Evolutionary conservation across 2,113 vertebrate species (phyloP), one percentile per base, ranked within the genome.

Genomic region (Morone chrysops): DNA sequence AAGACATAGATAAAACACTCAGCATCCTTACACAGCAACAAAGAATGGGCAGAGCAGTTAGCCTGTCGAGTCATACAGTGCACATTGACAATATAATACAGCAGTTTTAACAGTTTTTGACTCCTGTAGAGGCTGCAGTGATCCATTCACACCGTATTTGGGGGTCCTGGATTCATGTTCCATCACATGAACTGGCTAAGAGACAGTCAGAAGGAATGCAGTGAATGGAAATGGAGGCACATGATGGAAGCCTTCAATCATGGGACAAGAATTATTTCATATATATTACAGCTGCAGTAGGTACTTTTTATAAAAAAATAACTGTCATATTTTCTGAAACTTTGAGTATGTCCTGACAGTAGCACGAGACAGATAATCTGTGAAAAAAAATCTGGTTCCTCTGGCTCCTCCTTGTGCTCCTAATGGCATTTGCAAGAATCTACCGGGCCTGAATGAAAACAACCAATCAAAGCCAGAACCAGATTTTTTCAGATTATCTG

Each of bases 71-170:
- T 59, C 75, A 71, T 69, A 65, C 82, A 91, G 80, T 87, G 89
- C 70, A 86, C 70, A 80, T 0, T 25, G 43, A 91, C 62, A 68
- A 38, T 50, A n/a, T 57, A 59, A 83, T 75, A 82, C 78, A 91
- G 60, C 67, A 81, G 62, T 71, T 82, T 43, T 77, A n/a, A 56
- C 16, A 0, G 22, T 54, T 20, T 43, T 63, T 6, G 18, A 59
- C 56, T 60, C 43, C 47, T 70, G 31, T 22, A 36, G 8, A 75
- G 25, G 63, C 41, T 77, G 65, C 59, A 84, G 22, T 20, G 4
- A 74, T 80, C 50, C n/a, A 45, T 68, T 41, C 22, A 20, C 13
- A 7, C 20, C 13, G 59, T 47, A 22, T 0, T 17, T 12, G 54
- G 40, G 18, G 38, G 14, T n/a, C 61, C 50, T 72, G 50, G 18